Percentiles rank a stretch among this genome's conserved stretches.
These are phyloP conservation scores for Furcula furcula DNA, from an alignment of 2,888 invertebrate species.

Conservation along the genomic window DNA sequence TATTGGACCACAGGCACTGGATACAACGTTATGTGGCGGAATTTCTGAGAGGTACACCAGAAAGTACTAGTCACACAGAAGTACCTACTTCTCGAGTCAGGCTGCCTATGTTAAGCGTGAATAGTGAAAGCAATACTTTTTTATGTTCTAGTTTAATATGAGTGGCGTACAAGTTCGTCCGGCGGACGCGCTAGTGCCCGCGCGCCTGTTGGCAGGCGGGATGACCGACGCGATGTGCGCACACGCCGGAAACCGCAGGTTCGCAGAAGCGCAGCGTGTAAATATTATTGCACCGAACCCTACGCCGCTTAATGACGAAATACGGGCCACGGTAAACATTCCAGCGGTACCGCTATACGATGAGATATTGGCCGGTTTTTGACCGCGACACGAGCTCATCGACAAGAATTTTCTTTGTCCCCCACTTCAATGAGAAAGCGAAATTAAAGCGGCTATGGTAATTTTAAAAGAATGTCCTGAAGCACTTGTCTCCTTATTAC, in stretches of 20 bases:
- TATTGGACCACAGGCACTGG: no score
- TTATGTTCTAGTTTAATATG: constrained; percentile 32
- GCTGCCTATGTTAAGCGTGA: no score
- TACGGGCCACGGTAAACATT: constrained; percentile 42
- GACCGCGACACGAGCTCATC: constrained; percentile 33
- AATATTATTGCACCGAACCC: constrained; percentile 54
- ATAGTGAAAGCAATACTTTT: constrained; percentile 29
- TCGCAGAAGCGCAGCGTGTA: constrained; percentile 59
- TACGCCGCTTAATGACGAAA: constrained; percentile 40
- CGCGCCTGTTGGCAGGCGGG: constrained; percentile 8
- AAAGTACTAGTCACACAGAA: no score
- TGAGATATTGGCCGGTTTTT: constrained; percentile 50
- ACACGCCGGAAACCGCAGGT: constrained; percentile 59
- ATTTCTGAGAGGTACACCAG: no score
- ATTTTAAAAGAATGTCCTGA: constrained; percentile 2
- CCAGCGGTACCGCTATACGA: constrained; percentile 48
- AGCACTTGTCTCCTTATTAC: neutral
- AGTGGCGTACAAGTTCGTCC: constrained; percentile 26
- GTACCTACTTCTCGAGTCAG: no score
- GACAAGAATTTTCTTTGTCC: constrained; percentile 46
- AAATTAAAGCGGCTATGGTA: constrained; percentile 4
- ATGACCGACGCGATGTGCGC: constrained; percentile 23
- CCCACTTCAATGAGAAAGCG: constrained; percentile 32
- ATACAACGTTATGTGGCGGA: no score
- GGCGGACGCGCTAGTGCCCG: constrained; percentile 25